A percentile compares a stretch with the other conserved stretches of the same genome.
Conservation (phyloP, 2,113 vertebrate species). For the Seriola aureovittata region DNA sequence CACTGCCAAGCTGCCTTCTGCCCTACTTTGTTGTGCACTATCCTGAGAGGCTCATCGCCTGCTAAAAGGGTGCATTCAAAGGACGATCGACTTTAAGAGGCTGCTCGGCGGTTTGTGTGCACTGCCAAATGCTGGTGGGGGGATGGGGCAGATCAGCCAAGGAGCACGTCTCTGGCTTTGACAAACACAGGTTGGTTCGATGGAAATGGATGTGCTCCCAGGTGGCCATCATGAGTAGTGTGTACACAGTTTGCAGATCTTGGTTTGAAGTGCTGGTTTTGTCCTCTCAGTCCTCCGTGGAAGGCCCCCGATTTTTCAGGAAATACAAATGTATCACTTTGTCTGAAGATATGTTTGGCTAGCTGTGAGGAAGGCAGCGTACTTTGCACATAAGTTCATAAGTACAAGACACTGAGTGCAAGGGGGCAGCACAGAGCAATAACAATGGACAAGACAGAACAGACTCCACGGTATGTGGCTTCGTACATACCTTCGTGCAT, state of each 20-base stretch:
- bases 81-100: slow-evolving; percentile 29
- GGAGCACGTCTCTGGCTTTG: slow-evolving; percentile 40
- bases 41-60: slow-evolving; percentile 39
- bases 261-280: slow-evolving; percentile 10
- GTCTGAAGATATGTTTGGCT: background rate
- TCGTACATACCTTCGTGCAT: background rate
- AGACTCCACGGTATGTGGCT: background rate
- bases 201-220: slow-evolving; percentile 62
- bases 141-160: slow-evolving; percentile 36
- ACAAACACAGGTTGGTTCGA: slow-evolving; percentile 61
- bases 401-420: background rate
- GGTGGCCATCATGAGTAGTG: slow-evolving; percentile 30
- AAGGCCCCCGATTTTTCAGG: slow-evolving; percentile 12
- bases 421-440: slow-evolving; percentile 15
- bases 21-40: slow-evolving; percentile 67
- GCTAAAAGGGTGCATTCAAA: slow-evolving; percentile 46
- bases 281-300: background rate
- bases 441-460: background rate
- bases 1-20: slow-evolving; percentile 44
- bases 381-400: background rate
- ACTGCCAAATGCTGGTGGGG: slow-evolving; percentile 26
- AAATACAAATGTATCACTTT: slow-evolving; percentile 3
- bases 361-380: background rate
- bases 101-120: slow-evolving; percentile 25
- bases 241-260: slow-evolving; percentile 33